Percentiles rank a stretch among this genome's conserved stretches.
These are phyloP conservation scores for Drosophila borborema DNA, from an alignment of 2,888 invertebrate species.

Conservation along the genomic window DNA sequence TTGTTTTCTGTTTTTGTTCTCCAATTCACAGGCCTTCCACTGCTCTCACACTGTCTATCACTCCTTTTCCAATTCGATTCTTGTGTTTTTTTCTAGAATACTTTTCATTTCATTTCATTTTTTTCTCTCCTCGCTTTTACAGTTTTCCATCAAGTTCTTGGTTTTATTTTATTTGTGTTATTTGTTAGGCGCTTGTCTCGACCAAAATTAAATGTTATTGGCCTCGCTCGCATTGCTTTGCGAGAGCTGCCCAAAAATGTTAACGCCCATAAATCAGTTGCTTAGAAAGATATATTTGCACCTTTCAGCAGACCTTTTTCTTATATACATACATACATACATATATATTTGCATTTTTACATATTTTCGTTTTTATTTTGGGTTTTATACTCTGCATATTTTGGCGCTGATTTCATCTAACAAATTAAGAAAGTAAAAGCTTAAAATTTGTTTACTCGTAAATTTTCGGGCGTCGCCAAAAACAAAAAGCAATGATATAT, in stretches of 20 bases:
- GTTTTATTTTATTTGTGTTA: neutral
- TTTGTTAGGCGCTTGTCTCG: slow-evolving; percentile 29
- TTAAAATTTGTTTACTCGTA: slow-evolving; percentile 54
- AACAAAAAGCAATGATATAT: neutral
- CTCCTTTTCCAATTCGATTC: slow-evolving; percentile 11
- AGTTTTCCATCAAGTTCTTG: slow-evolving; percentile 65
- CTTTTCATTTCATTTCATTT: neutral
- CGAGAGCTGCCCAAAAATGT: slow-evolving; percentile 68
- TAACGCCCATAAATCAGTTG: slow-evolving; percentile 64
- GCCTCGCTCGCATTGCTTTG: slow-evolving; percentile 59
- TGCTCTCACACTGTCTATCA: slow-evolving; percentile 16
- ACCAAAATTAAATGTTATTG: slow-evolving; percentile 77
- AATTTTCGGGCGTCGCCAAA: slow-evolving; percentile 61
- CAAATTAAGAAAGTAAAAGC: slow-evolving; percentile 77
- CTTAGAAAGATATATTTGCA: slow-evolving; percentile 57
- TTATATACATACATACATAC: neutral
- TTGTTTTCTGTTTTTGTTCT: neutral
- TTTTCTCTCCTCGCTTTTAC: slow-evolving; percentile 23
- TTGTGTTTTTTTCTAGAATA: slow-evolving; percentile 45
- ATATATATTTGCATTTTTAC: neutral
- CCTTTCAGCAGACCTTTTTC: slow-evolving; percentile 62
- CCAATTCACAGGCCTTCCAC: neutral
- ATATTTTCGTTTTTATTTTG: neutral
- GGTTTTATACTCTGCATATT: slow-evolving; percentile 50
- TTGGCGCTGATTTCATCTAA: slow-evolving; percentile 76